Evolutionary conservation across 1,140 invertebrate genomes (phyloP).

Genomic region (Panulirus ornatus): DNA sequence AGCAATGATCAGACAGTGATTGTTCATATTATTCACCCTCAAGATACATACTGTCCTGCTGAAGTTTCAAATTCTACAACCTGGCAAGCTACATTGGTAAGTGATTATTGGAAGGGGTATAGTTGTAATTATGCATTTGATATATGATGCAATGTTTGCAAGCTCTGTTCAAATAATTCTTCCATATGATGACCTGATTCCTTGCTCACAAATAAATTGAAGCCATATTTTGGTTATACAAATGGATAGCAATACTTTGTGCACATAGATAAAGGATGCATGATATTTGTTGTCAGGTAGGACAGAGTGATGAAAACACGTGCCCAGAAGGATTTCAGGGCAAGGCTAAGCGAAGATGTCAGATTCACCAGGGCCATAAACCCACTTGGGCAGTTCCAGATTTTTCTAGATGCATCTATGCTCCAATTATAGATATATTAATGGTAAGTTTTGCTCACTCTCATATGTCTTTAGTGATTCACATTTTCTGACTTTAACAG

Average conservation of each 20-base stretch:
- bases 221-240: too few species aligned
- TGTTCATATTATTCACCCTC: neutral
- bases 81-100: constrained; percentile 2
- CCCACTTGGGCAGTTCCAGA: neutral
- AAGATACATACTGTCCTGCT: neutral
- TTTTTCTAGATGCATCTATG: neutral
- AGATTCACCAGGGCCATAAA: neutral
- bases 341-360: neutral
- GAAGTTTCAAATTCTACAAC: neutral
- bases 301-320: neutral
- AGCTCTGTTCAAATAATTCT: too few species aligned
- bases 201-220: too few species aligned
- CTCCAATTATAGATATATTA: neutral
- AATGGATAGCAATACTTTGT: too few species aligned
- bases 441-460: too few species aligned
- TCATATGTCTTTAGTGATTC: too few species aligned
- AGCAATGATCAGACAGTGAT: neutral
- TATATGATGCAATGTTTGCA: too few species aligned
- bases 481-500: too few species aligned
- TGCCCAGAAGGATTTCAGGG: neutral
- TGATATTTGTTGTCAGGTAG: neutral
- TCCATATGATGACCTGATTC: too few species aligned
- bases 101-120: neutral
- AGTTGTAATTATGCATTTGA: too few species aligned
- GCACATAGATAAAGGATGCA: too few species aligned